Percentiles rank a stretch among this genome's conserved stretches.
These are phyloP conservation scores for Gavialis gangeticus DNA, from an alignment of 2,113 vertebrate genomes.

Conservation along the genomic window DNA sequence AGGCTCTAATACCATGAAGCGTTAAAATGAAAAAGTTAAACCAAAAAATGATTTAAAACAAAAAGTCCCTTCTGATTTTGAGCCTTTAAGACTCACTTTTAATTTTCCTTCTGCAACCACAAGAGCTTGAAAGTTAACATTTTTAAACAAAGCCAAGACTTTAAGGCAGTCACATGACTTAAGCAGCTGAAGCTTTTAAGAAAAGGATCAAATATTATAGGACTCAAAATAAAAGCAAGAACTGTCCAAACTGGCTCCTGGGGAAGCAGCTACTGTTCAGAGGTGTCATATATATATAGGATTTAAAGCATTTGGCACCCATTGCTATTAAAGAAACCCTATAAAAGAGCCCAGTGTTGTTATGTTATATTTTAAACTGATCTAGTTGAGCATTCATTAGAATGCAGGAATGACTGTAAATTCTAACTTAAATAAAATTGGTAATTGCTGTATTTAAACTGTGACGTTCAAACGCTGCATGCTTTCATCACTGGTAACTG, in stretches of 20 bases:
- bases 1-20: neutral
- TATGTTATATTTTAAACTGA: neutral
- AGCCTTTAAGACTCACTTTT: neutral
- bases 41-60: too few species aligned
- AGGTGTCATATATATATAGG: neutral
- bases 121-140: neutral
- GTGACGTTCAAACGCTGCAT: neutral
- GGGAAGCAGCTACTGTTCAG: neutral
- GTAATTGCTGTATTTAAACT: slow-evolving; percentile 29
- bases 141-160: neutral
- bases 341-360: neutral
- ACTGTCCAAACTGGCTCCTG: neutral
- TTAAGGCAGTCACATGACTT: neutral
- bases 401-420: neutral
- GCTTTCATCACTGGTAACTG: neutral
- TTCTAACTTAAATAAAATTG: slow-evolving; percentile 10
- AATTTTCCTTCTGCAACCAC: neutral
- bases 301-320: neutral
- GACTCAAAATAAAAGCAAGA: neutral
- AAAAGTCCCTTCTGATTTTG: neutral
- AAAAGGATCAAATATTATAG: neutral
- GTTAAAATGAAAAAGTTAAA: too few species aligned
- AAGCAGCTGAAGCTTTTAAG: neutral
- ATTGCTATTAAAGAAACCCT: neutral
- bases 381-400: neutral